Conservation (phyloP, 2,888 invertebrate species). For the Alloplasta piceator region DNA sequence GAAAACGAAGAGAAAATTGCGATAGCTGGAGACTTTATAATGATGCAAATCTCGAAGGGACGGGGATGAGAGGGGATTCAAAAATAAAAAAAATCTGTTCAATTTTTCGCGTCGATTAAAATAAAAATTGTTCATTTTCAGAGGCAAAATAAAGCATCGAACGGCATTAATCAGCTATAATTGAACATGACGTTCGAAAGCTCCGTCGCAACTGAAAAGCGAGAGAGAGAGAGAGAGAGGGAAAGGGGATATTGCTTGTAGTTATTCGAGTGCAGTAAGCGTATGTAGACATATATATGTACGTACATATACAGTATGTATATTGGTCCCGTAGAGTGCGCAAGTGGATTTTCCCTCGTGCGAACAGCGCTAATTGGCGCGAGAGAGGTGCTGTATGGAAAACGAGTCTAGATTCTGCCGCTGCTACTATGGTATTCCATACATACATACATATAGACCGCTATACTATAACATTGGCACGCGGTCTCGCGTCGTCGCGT, state of each 20-base stretch:
- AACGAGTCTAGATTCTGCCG: slow-evolving; percentile 49
- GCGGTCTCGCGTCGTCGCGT: slow-evolving; percentile 64
- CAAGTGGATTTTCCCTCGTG: slow-evolving; percentile 64
- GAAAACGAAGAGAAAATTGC: not conserved
- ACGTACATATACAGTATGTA: slow-evolving; percentile 23
- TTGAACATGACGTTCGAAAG: slow-evolving; percentile 64
- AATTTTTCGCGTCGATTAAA: slow-evolving; percentile 53
- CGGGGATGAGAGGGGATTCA: slow-evolving; percentile 51
- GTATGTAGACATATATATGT: slow-evolving; percentile 19
- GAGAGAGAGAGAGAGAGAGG: slow-evolving; percentile 45
- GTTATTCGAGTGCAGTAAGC: slow-evolving; percentile 59
- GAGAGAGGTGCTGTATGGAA: slow-evolving; percentile 61
- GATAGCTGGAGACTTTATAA: not conserved
- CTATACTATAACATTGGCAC: slow-evolving; percentile 46
- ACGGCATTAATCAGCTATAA: slow-evolving; percentile 63
- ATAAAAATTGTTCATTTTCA: slow-evolving; percentile 54
- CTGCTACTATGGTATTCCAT: slow-evolving; percentile 54
- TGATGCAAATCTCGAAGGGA: not conserved
- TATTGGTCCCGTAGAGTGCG: slow-evolving; percentile 50
- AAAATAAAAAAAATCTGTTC: slow-evolving; percentile 47
- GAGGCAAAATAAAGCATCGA: slow-evolving; percentile 55
- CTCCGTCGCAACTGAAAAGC: slow-evolving; percentile 47
- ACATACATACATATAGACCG: slow-evolving; percentile 56
- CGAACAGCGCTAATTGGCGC: slow-evolving; percentile 66
- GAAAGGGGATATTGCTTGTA: slow-evolving; percentile 60